Evolutionary conservation across 2,888 invertebrate species (phyloP).

Genomic region (Chrysolina haemoptera): DNA sequence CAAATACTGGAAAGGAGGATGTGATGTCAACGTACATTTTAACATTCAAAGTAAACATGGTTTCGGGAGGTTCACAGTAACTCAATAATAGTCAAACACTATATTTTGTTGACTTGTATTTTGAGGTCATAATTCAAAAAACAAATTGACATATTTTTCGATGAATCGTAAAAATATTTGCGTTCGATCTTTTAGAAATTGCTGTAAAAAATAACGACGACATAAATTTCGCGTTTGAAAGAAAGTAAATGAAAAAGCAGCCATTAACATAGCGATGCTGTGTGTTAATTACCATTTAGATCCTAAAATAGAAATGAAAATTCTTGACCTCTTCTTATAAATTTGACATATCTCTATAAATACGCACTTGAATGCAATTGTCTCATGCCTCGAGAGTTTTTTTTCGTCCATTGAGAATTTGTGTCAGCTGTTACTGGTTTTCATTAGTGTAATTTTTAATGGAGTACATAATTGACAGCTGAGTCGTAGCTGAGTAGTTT

Average conservation of each 20-base stretch:
- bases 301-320: conserved; percentile 60
- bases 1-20: no score
- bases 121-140: no score
- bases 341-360: conserved; percentile 61
- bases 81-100: no score
- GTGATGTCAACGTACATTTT: no score
- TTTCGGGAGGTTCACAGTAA: no score
- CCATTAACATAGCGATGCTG: conserved; percentile 53
- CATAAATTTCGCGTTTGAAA: conserved; percentile 28
- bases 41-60: no score
- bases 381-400: conserved; percentile 49
- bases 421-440: conserved; percentile 44
- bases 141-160: background rate
- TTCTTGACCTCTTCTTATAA: conserved; percentile 60
- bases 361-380: conserved; percentile 54
- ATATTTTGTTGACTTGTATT: no score
- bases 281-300: conserved; percentile 59
- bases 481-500: background rate
- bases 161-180: conserved; percentile 6
- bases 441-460: conserved; percentile 33
- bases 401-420: conserved; percentile 45
- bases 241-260: conserved; percentile 30
- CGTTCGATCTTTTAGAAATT: background rate
- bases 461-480: conserved; percentile 14
- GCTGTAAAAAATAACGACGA: conserved; percentile 28